Percentiles rank a stretch among this genome's conserved stretches.
These are phyloP conservation scores for Lasioglossum calceatum DNA, from an alignment of 2,888 invertebrate genomes.

Conservation along the genomic window DNA sequence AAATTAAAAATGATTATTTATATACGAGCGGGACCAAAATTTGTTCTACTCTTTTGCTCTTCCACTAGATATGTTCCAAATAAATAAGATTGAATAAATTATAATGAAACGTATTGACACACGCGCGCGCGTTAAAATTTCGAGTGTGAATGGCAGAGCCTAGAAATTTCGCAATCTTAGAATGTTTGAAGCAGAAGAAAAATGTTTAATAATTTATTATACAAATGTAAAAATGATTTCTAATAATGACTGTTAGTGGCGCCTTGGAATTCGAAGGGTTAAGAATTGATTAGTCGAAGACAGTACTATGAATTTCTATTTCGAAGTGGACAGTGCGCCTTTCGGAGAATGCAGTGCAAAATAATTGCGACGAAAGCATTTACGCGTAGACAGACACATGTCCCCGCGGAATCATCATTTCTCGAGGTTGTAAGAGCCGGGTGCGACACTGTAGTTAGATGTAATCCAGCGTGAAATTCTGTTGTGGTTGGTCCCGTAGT, in stretches of 20 bases:
- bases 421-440: neutral
- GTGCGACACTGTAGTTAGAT: conserved; percentile 26
- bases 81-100: neutral
- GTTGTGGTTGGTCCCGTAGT: conserved; percentile 28
- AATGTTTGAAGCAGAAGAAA: neutral
- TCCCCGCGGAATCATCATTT: conserved; percentile 11
- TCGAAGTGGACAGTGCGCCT: neutral
- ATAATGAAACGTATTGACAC: no score
- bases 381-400: neutral
- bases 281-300: no score
- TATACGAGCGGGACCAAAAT: neutral
- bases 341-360: neutral
- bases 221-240: neutral
- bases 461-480: conserved; percentile 59
- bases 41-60: no score
- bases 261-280: neutral
- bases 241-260: neutral
- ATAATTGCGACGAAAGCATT: neutral
- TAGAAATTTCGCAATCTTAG: neutral
- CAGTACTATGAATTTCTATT: neutral
- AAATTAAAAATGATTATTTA: neutral
- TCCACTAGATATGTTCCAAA: neutral
- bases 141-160: neutral
- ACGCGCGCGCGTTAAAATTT: no score
- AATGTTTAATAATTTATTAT: neutral